Base-by-base conservation (phyloP, 2,113 vertebrate genomes). In the Microtus montanus region DNA sequence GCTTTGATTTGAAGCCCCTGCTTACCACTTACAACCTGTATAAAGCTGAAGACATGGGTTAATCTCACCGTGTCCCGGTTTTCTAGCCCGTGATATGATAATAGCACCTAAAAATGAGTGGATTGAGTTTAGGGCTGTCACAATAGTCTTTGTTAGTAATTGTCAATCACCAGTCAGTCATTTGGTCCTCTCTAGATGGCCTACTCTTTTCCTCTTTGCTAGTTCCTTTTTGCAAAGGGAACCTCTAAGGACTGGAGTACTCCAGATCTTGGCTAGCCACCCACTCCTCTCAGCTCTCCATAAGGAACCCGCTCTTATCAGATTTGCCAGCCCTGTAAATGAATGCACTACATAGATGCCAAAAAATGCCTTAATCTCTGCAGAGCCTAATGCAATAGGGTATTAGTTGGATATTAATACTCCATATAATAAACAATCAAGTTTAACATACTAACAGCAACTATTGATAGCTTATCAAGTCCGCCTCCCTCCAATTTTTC, bases 51-150 rank as follows among this genome's bases (percentile, higher is more conserved):
- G 54, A 58, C 54, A 58, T 58, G 5, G 17, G 19, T 20, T 20
- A 58, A 58, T 58, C 54, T 58, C 54, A 58, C 19, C 1, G 54
- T 20, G 17, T 58, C 54, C 54, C 0, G 0, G 19, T 20, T 58
- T 58, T 58, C 54, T 58, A 58, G 6, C 1, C 54, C 19, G 0
- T 58, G 54, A 58, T 58, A 58, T 58, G 54, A 20, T 58, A 58
- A 6, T 58, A 58, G 54, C 54, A 6, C 5, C 54, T 20, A 1
- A 58, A 58, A 58, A 58, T 64, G 66, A 33, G 30, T 68, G 9
- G 13, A 73, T 41, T 92, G 77, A 95, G 73, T 85, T 83, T 75
- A 80, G 74, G 77, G n/a, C 64, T 80, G 33, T 85, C 38, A 75
- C 8, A 94, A 41, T 14, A 73, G 5, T 63, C 68, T 63, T 92